phyloP scores from a whole-genome alignment of 2,888 invertebrate species.

The Rhagonycha lutea region DNA sequence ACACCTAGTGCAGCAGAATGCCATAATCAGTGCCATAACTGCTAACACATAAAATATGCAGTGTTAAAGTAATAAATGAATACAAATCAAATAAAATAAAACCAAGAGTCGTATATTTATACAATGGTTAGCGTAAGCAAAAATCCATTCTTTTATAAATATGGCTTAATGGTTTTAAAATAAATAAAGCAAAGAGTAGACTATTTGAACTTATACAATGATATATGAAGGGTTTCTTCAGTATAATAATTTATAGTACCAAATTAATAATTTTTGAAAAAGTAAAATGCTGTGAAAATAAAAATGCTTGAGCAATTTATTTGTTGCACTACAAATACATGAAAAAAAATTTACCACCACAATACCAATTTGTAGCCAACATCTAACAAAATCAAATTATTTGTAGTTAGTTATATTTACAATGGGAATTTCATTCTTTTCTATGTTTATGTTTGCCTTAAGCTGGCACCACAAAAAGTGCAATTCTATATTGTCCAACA shows the following conservation, averaged over 20 bases:
- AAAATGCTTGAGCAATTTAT: neutral
- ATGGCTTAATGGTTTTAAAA: neutral
- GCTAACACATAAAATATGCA: conserved; percentile 22
- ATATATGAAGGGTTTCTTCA: neutral
- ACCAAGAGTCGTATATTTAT: neutral
- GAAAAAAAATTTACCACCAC: neutral
- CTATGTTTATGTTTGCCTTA: neutral
- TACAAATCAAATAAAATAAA: neutral
- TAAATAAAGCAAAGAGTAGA: neutral
- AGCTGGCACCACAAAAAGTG: neutral
- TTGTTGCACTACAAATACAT: neutral
- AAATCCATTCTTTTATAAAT: neutral
- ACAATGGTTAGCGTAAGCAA: neutral
- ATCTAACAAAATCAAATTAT: neutral
- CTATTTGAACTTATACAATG: neutral
- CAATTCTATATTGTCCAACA: neutral
- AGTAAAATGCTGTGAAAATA: neutral
- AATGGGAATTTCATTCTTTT: neutral
- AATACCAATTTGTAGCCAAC: neutral
- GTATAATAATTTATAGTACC: neutral
- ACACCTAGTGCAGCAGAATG: conserved; percentile 32
- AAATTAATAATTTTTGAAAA: conserved; percentile 4
- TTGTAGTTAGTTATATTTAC: neutral
- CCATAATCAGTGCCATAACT: conserved; percentile 27
- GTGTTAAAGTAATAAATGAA: conserved; percentile 8